phyloP scores from a whole-genome alignment of 2,797 vertebrate genomes.

The Peromyscus nudipes region DNA sequence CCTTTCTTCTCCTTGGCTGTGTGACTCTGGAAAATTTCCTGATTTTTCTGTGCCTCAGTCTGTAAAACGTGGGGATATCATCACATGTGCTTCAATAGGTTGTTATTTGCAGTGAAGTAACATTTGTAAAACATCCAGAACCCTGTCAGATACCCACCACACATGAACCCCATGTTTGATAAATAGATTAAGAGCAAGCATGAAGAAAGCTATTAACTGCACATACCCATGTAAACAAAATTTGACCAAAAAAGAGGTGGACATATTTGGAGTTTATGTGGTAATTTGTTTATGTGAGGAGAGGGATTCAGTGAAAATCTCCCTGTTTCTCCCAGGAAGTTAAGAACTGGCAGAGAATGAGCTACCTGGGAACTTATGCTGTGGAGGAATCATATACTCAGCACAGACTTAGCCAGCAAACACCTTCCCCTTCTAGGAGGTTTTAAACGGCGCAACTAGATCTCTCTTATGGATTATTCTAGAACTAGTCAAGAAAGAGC shows the following conservation, averaged over 20 bases:
- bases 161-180: neutral
- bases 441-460: neutral
- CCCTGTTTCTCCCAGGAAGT: neutral
- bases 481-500: slow-evolving; percentile 5
- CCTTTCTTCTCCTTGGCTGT: neutral
- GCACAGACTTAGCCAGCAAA: neutral
- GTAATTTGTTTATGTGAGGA: neutral
- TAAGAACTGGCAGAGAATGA: neutral
- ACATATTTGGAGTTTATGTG: neutral
- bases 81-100: neutral
- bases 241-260: neutral
- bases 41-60: neutral
- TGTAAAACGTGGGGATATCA: neutral
- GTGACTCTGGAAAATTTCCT: neutral
- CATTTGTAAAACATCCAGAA: neutral
- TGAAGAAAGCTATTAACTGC: neutral
- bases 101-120: neutral
- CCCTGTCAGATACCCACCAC: neutral
- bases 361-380: neutral
- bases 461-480: neutral
- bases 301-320: neutral
- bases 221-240: neutral
- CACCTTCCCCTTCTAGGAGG: neutral
- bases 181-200: slow-evolving; percentile 16
- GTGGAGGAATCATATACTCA: neutral